A percentile compares a stretch with the other conserved stretches of the same genome.
Conservation (phyloP, 2,888 invertebrate genomes). For the Automeris io region DNA sequence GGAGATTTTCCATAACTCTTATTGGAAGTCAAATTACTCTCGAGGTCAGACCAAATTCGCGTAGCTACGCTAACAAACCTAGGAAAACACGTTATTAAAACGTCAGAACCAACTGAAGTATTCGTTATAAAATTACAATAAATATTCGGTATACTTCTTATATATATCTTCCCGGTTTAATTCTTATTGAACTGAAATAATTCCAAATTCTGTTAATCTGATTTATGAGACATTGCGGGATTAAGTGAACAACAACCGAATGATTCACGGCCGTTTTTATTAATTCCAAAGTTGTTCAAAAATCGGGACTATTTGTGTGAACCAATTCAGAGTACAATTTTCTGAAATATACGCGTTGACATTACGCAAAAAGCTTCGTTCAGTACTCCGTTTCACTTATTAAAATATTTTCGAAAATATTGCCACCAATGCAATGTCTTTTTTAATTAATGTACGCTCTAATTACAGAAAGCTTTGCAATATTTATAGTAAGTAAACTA, state of each 20-base stretch:
- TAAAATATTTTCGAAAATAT: slow-evolving; percentile 37
- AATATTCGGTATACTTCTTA: too few relatives aligned
- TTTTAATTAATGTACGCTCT: neutral
- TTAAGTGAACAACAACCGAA: slow-evolving; percentile 17
- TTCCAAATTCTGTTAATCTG: slow-evolving; percentile 15
- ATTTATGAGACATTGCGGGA: slow-evolving; percentile 18
- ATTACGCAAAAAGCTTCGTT: slow-evolving; percentile 30
- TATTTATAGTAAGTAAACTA: too few relatives aligned
- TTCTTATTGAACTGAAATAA: slow-evolving; percentile 3
- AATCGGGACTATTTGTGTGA: slow-evolving; percentile 27
- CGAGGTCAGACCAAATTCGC: slow-evolving; percentile 37
- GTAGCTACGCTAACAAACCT: slow-evolving; percentile 37
- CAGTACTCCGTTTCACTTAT: slow-evolving; percentile 50
- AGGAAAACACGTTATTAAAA: slow-evolving; percentile 30
- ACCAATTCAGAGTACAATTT: slow-evolving; percentile 45
- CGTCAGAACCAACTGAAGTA: slow-evolving; percentile 2
- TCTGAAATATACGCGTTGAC: slow-evolving; percentile 27
- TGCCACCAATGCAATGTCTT: slow-evolving; percentile 3
- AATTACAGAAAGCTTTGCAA: neutral
- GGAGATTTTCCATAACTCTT: slow-evolving; percentile 42
- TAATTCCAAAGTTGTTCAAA: slow-evolving; percentile 11
- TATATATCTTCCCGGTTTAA: too few relatives aligned
- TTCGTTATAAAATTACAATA: neutral
- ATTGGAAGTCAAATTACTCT: slow-evolving; percentile 39
- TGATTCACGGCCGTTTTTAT: slow-evolving; percentile 21